phyloP scores from a whole-genome alignment of 2,797 vertebrate genomes.

The Centroberyx gerrardi region DNA sequence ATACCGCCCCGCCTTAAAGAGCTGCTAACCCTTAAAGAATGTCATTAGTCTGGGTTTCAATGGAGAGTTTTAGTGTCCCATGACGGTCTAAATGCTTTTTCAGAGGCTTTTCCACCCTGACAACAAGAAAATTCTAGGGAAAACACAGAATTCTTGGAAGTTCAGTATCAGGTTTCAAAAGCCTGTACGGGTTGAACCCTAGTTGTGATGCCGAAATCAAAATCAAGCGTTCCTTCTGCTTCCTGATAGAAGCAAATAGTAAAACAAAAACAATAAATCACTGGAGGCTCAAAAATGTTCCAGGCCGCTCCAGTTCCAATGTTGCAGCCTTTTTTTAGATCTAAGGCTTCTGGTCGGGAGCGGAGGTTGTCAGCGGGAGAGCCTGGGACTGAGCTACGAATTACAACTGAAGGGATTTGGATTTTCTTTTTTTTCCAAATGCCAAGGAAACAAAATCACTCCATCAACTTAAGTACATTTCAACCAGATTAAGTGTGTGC shows the following conservation, averaged over 20 bases:
- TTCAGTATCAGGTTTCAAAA: neutral
- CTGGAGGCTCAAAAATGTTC: slow-evolving; percentile 6
- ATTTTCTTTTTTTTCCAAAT: slow-evolving; percentile 18
- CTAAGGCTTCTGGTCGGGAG: slow-evolving; percentile 26
- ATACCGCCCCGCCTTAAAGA: no score
- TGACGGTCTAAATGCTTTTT: no score
- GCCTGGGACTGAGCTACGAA: slow-evolving; percentile 3
- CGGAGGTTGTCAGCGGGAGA: neutral
- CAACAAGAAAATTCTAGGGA: no score
- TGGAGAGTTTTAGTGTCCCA: no score
- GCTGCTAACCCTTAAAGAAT: no score
- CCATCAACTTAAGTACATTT: slow-evolving; percentile 42
- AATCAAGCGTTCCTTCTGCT: neutral
- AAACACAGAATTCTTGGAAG: no score
- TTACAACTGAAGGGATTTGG: slow-evolving; percentile 30
- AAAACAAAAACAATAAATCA: neutral
- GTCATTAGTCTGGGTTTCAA: no score
- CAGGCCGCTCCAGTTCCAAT: neutral
- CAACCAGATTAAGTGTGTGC: slow-evolving; percentile 39
- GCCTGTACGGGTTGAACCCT: neutral
- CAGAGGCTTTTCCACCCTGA: no score
- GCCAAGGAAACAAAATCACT: slow-evolving; percentile 47
- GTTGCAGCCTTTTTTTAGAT: slow-evolving; percentile 7
- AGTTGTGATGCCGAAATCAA: slow-evolving; percentile 1
- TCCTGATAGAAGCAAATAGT: slow-evolving; percentile 13